Conservation (phyloP, 2,113 vertebrate genomes). For the Lampris megalopsis region DNA sequence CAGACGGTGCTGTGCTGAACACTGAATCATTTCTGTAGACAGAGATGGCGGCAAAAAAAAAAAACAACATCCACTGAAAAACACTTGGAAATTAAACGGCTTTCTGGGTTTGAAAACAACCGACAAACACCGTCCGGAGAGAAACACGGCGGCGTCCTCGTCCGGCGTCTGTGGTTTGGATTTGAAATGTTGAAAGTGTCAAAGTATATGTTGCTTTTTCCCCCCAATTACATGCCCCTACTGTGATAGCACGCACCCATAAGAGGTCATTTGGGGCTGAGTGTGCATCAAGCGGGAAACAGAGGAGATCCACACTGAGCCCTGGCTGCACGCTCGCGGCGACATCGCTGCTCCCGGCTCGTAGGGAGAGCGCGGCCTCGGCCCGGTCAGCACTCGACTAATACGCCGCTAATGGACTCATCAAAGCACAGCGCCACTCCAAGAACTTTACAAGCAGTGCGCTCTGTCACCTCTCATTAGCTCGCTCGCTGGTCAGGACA, state of each 20-base stretch:
- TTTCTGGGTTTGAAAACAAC: too few species aligned
- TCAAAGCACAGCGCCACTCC: slow-evolving; percentile 24
- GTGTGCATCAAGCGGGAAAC: background rate
- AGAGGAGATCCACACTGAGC: background rate
- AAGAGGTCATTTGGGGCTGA: background rate
- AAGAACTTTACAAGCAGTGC: slow-evolving; percentile 44
- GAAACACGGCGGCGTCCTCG: background rate
- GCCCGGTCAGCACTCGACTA: slow-evolving; percentile 40
- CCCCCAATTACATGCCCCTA: background rate
- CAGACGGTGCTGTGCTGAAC: too few species aligned
- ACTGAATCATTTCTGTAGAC: too few species aligned
- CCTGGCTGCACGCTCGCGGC: background rate
- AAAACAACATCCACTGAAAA: background rate
- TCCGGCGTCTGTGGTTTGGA: background rate
- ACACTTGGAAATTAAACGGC: too few species aligned
- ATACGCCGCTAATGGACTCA: slow-evolving; percentile 47
- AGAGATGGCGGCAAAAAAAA: too few species aligned
- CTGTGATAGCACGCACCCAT: background rate
- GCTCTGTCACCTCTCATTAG: slow-evolving; percentile 62
- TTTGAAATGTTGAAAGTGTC: background rate
- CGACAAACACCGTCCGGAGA: too few species aligned
- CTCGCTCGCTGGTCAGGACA: slow-evolving; percentile 39
- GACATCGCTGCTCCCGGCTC: slow-evolving; percentile 35
- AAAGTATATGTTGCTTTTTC: background rate
- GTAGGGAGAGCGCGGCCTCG: slow-evolving; percentile 8